Evolutionary conservation across 2,888 invertebrate species (phyloP), one percentile per base, ranked within the genome.

Genomic region (Ethmia dodecea): DNA sequence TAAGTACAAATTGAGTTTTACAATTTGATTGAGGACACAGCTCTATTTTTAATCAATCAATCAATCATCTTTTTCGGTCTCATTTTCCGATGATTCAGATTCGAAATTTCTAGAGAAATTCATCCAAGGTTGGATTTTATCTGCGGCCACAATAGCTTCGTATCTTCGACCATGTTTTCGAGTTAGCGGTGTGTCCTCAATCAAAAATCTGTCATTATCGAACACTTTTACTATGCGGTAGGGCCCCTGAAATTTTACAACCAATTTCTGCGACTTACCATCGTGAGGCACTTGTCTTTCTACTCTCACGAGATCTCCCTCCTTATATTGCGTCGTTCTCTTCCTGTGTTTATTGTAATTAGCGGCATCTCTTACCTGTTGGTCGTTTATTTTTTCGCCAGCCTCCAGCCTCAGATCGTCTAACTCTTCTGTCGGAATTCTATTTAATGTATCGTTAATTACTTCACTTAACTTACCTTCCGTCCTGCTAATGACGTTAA

Each of bases 401-500:
- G 37, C 28, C 13, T 22, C 25, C n/a, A 11, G 4, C 20, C 38
- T 24, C 13, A 34, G 28, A 3, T 34, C 26, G 3, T 29, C 13
- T 12, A 27, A 8, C 6, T 24, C 11, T 13, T 30, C 11, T 1
- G 28, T 3, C 11, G 20, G n/a, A 6, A 13, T 28, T 4, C 6
- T 3, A 13, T 24, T 29, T 10, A 28, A n/a, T 11, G 31, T 34
- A 10, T 43, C 44, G 28, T 27, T 26, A 18, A 43, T 36, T n/a
- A 43, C 33, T 3, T 25, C 31, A 29, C 14, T 44, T n/a, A 44
- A 16, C 0, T 37, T 39, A 3, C 28, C 33, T 25, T 44, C 33
- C 1, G 35, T 16, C 11, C 27, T 18, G 29, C 24, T 38, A 3
- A 18, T 35, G 12, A 45, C 20, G 12, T 39, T 43, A 28, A 31